Base-by-base conservation (phyloP, 2,113 vertebrate genomes). In the Neogobius melanostomus region DNA sequence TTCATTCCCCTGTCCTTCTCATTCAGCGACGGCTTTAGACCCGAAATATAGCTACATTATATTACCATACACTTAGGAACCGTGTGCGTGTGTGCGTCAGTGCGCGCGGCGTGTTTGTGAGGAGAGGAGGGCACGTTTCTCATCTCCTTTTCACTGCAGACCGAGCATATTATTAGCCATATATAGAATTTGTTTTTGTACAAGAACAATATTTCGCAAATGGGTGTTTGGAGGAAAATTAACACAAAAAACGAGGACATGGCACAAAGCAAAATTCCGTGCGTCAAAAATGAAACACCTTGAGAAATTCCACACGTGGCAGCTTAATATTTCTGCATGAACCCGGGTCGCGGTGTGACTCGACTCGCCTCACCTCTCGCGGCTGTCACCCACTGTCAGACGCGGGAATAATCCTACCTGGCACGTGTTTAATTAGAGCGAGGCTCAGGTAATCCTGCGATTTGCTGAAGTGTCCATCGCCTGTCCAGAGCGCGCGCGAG, bases 371-470 rank as follows among this genome's bases (percentile, higher is more conserved):
- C 85, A 69, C 88, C 84, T 92, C 91, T 92, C 80, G 88, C 87
- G 89, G 80, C 88, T 88, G 88, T 92, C 94, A 91, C 90, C 92
- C 85, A 92, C 89, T 91, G 82, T 91, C 91, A 91, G 87, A 91
- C 91, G 85, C 86, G 89, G 91, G 94, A 95, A 82, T 90, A 89
- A 96, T 95, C 95, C 95, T 91, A 94, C 90, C 94, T 95, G 96
- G 92, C 90, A 94, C 94, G 92, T 94, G 94, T 95, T 97, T 97
- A 96, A 97, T 97, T 96, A 95, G 91, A 95, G 90, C 92, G 94
- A 94, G 93, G 93, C 93, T 93, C 91, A 94, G 93, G 95, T 97
- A 96, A 97, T 95, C 95, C 95, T 89, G 87, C 93, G 93, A 94
- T 96, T 95, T 96, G 94, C 92, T 95, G 90, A 93, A 96, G 94